Evolutionary conservation across 2,797 vertebrate species (phyloP).

Genomic region (Kryptolebias ocellatus): DNA sequence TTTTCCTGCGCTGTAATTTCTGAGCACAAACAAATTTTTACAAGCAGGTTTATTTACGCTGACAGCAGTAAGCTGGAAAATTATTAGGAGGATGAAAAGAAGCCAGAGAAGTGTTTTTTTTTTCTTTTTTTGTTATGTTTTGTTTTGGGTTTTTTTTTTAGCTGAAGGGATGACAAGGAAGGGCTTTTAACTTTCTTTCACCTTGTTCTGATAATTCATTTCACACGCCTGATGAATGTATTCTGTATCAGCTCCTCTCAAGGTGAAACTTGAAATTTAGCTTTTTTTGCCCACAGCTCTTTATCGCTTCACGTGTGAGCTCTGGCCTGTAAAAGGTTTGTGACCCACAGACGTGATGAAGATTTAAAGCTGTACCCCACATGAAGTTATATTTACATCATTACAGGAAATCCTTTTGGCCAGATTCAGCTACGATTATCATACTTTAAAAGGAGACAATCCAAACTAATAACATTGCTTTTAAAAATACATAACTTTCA

Average conservation of each 20-base stretch:
- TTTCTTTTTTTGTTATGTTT: background rate
- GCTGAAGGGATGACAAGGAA: background rate
- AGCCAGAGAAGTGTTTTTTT: background rate
- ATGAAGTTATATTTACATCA: too few relatives aligned
- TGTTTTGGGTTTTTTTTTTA: too few relatives aligned
- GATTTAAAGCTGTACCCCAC: background rate
- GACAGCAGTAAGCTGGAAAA: constrained; percentile 1
- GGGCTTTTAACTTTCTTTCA: background rate
- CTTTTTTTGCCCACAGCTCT: background rate
- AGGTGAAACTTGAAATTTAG: background rate
- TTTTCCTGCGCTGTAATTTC: constrained; percentile 17
- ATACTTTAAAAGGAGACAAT: too few relatives aligned
- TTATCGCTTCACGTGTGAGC: too few relatives aligned
- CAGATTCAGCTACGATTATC: too few relatives aligned
- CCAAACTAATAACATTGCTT: too few relatives aligned
- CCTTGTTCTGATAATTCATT: background rate
- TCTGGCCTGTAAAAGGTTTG: background rate
- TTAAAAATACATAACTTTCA: too few relatives aligned
- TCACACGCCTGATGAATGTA: background rate
- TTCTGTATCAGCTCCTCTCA: background rate
- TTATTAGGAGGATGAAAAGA: constrained; percentile 8
- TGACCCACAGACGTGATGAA: background rate
- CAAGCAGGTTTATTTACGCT: constrained; percentile 29
- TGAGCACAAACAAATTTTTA: constrained; percentile 22
- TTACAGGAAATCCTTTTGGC: too few relatives aligned